Evolutionary conservation across 2,113 vertebrate genomes (phyloP), one percentile per base, ranked within the genome.

Genomic region (Brienomyrus brachyistius): DNA sequence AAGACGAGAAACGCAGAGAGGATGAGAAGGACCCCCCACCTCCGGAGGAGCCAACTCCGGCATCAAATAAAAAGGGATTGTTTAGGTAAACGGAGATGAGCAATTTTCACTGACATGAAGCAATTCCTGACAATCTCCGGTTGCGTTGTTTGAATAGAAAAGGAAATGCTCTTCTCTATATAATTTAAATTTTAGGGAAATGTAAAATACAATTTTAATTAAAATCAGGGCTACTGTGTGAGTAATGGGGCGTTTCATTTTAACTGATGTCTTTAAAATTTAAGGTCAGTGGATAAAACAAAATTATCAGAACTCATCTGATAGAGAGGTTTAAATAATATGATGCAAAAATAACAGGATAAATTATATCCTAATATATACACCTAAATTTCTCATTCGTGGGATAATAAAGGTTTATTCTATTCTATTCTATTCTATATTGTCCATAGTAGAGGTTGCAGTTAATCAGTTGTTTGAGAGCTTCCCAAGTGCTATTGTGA

Each of bases 1-100:
- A 91, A 5, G 90, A 92, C 80, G 91, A 92, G 74, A 92, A 91
- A 4, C 43, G 87, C 31, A 45, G n/a, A n/a, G 85, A 89, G 47
- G 86, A 89, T 8, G 48, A 59, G 43, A 47, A 70, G 19, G 87
- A 88, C 3, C 27, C 45, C 10, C 45, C 83, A 7, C 50, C 66
- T 23, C 31, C 15, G 2, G 89, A 83, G 3, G 83, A 91, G 2
- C 45, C 66, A 0, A 19, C 51, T 27, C 47, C 15, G 1, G 77
- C 84, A 83, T 31, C 88, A 87, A 87, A 91, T 47, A n/a, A 7
- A 59, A 87, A 88, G 3, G 82, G 87, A 84, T 35, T 43, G 21
- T 77, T 89, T 7, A 70, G 62, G 89, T 89, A 80, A 70, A 77
- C 4, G 5, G 31, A 19, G 31, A 77, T 5, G 31, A 15, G 13